A percentile compares a stretch with the other conserved stretches of the same genome.
Evolutionary conservation across 2,797 vertebrate species (phyloP).

Genomic region (Botia kubotai): DNA sequence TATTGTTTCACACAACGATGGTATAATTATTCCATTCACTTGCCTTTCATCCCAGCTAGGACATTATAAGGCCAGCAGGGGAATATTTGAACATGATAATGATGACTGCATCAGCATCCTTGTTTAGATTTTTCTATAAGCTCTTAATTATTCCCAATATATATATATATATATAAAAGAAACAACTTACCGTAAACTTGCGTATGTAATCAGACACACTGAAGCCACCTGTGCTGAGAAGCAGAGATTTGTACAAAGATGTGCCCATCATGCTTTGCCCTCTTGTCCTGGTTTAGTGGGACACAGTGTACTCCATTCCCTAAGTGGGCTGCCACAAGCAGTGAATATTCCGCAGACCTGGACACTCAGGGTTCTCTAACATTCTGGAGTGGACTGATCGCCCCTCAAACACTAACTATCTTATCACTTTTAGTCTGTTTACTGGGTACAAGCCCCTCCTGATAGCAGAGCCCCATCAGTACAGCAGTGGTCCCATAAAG

Average conservation of each 20-base stretch:
- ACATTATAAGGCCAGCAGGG: background rate
- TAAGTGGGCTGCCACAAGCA: slow-evolving; percentile 1
- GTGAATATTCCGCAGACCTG: background rate
- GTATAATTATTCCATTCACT: no score
- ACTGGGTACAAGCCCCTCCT: slow-evolving; percentile 56
- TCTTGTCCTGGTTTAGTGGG: slow-evolving; percentile 17
- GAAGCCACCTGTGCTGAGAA: slow-evolving; percentile 78
- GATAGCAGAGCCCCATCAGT: slow-evolving; percentile 69
- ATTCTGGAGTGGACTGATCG: slow-evolving; percentile 64
- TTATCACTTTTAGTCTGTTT: slow-evolving; percentile 67
- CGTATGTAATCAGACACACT: slow-evolving; percentile 80
- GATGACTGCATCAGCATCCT: background rate
- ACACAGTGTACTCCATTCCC: slow-evolving; percentile 15
- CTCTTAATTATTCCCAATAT: background rate
- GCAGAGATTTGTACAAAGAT: slow-evolving; percentile 71
- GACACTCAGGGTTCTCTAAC: slow-evolving; percentile 50
- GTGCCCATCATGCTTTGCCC: slow-evolving; percentile 75
- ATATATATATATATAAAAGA: background rate
- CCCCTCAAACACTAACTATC: slow-evolving; percentile 72
- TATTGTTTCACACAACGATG: background rate
- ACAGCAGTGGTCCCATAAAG: slow-evolving; percentile 61
- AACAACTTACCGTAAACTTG: slow-evolving; percentile 81
- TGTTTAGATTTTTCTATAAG: background rate
- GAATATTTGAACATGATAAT: background rate
- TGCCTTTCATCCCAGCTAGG: no score